Evolutionary conservation across 2,888 invertebrate genomes (phyloP).

Genomic region (Yponomeuta sedellus): DNA sequence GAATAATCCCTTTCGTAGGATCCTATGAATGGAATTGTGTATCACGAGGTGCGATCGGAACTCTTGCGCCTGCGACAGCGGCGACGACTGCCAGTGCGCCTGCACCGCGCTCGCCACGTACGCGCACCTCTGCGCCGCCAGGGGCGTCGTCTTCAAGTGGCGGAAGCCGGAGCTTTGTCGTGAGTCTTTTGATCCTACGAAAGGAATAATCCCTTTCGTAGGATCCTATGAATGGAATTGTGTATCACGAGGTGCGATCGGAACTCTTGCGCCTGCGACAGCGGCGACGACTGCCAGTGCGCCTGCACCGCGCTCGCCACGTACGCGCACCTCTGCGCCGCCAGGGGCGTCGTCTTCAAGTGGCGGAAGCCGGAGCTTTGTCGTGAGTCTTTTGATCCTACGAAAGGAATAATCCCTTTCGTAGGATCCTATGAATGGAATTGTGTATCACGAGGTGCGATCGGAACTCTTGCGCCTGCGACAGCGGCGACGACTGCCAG

Average conservation of each 20-base stretch:
- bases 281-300: slow-evolving; percentile 93
- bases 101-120: no score
- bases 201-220: no score
- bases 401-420: no score
- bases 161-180: slow-evolving; percentile 88
- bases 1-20: no score
- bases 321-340: no score
- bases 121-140: no score
- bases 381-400: slow-evolving; percentile 84
- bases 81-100: slow-evolving; percentile 90
- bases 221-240: background rate
- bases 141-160: slow-evolving; percentile 53
- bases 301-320: slow-evolving; percentile 23
- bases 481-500: slow-evolving; percentile 91
- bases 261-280: slow-evolving; percentile 92
- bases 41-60: slow-evolving; percentile 87
- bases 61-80: slow-evolving; percentile 91
- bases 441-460: slow-evolving; percentile 83
- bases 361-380: slow-evolving; percentile 88
- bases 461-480: slow-evolving; percentile 92
- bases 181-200: no score
- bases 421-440: background rate
- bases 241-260: slow-evolving; percentile 85
- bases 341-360: no score
- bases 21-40: slow-evolving; percentile 42